Percentiles rank a stretch among this genome's conserved stretches.
phyloP scores from a whole-genome alignment of 2,113 vertebrate genomes.

The Corvus moneduloides region DNA sequence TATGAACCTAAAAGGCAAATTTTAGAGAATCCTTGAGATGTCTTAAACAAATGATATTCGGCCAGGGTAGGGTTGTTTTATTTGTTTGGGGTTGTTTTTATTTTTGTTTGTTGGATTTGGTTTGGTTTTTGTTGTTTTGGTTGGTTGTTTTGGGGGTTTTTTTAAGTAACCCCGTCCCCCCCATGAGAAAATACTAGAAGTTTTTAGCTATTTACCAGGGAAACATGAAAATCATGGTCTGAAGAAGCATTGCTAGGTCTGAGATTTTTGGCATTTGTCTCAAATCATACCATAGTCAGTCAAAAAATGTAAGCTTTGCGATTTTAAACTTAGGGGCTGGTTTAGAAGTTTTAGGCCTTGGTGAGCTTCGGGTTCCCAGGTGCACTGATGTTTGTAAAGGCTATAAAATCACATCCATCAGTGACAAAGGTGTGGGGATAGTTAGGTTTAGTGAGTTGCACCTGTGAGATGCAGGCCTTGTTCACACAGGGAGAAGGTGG shows the following conservation, averaged over 20 bases:
- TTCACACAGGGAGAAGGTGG: not conserved
- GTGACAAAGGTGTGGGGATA: not conserved
- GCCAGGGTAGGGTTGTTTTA: not conserved
- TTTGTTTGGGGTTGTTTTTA: not conserved
- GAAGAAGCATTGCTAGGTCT: not conserved
- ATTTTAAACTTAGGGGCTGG: rapidly evolving
- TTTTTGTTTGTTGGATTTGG: not conserved
- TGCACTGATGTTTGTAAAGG: not conserved
- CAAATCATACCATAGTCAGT: not conserved
- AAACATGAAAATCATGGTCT: not conserved
- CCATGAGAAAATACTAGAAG: not conserved
- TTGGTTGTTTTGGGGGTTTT: not conserved
- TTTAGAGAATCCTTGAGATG: not conserved
- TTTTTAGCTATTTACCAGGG: not conserved
- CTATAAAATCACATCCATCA: not conserved
- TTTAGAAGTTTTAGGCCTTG: not conserved
- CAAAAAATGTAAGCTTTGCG: not conserved
- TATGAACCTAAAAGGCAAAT: not conserved
- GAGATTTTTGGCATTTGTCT: not conserved
- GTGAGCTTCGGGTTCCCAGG: not conserved
- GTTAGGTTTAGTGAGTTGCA: not conserved
- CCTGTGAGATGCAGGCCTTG: not conserved
- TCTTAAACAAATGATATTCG: not conserved
- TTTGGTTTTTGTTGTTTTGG: not conserved
- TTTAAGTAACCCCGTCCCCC: not conserved